Conservation (phyloP, 2,888 invertebrate species). For the Tricholauxania praeusta region DNA sequence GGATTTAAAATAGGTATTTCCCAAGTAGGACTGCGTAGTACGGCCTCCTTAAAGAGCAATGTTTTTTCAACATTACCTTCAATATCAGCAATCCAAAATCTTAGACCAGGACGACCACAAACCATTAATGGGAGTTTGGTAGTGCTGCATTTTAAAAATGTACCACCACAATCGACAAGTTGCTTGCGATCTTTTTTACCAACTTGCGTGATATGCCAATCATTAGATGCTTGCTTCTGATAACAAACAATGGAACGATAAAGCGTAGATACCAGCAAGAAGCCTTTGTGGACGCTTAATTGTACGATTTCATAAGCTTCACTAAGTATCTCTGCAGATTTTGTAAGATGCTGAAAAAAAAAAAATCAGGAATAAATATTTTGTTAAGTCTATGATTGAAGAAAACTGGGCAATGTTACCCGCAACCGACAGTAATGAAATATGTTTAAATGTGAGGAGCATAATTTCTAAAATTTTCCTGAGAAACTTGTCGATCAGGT, state of each 20-base stretch:
- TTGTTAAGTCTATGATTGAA: too few relatives aligned
- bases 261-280: conserved; percentile 84
- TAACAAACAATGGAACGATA: conserved; percentile 85
- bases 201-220: conserved; percentile 81
- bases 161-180: conserved; percentile 75
- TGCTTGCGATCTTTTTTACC: conserved; percentile 90
- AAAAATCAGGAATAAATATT: background rate
- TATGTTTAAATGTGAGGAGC: too few relatives aligned
- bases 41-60: conserved; percentile 80
- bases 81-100: conserved; percentile 85
- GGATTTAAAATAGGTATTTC: conserved; percentile 82
- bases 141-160: conserved; percentile 66
- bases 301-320: conserved; percentile 89
- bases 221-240: conserved; percentile 67
- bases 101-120: conserved; percentile 84
- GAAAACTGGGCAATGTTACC: too few relatives aligned
- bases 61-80: conserved; percentile 86
- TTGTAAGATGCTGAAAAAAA: conserved; percentile 79
- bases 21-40: conserved; percentile 71
- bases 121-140: conserved; percentile 69
- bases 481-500: too few relatives aligned
- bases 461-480: too few relatives aligned
- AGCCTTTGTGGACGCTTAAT: conserved; percentile 80
- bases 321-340: conserved; percentile 84
- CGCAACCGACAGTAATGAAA: too few relatives aligned